phyloP scores from a whole-genome alignment of 2,113 vertebrate genomes.

The Oplegnathus fasciatus region DNA sequence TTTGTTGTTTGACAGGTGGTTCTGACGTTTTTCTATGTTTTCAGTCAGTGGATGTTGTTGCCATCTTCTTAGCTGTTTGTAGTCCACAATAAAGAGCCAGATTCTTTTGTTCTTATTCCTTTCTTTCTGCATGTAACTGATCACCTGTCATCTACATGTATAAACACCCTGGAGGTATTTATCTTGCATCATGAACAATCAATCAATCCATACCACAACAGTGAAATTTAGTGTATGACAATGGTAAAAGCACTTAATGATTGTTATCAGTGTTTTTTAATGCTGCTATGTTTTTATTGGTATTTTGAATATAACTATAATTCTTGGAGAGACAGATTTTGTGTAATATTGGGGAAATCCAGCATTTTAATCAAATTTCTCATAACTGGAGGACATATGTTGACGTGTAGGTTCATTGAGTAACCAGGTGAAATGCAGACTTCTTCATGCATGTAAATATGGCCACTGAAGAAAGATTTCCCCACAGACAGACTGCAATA shows the following conservation, averaged over 20 bases:
- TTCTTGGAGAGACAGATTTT: background rate
- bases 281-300: background rate
- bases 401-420: background rate
- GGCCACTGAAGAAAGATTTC: conserved; percentile 23
- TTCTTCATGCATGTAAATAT: conserved; percentile 1
- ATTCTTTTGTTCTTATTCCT: background rate
- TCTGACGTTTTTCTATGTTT: no score
- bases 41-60: no score
- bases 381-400: background rate
- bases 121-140: background rate
- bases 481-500: conserved; percentile 11
- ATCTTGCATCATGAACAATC: no score
- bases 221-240: no score
- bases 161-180: background rate
- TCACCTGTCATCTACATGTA: background rate
- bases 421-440: background rate
- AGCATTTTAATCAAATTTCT: conserved; percentile 7
- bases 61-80: background rate
- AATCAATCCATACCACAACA: no score
- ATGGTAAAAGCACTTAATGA: background rate
- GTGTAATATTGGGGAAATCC: background rate
- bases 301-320: background rate
- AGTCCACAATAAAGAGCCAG: background rate
- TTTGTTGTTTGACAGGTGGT: background rate
- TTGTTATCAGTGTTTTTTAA: no score